phyloP scores from a whole-genome alignment of 1,140 invertebrate genomes.

The Danaus plexippus region DNA sequence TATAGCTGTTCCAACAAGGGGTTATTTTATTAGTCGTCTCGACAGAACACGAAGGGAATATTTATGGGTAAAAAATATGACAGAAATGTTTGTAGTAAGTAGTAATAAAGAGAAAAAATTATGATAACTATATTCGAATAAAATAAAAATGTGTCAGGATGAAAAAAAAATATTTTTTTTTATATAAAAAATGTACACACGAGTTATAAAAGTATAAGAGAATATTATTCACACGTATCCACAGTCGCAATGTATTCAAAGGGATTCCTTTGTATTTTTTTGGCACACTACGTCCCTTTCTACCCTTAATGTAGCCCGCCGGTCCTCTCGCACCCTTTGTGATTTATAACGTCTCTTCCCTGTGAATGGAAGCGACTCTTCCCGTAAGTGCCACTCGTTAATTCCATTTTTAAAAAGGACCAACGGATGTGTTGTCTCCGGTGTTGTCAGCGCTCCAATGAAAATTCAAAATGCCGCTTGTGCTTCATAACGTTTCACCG shows the following conservation, averaged over 20 bases:
- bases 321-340: slow-evolving; percentile 46
- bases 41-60: too few relatives aligned
- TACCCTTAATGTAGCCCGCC: slow-evolving; percentile 21
- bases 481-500: slow-evolving; percentile 38
- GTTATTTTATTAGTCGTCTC: too few relatives aligned
- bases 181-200: slow-evolving; percentile 1
- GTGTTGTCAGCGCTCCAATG: slow-evolving; percentile 49
- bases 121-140: too few relatives aligned
- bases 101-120: too few relatives aligned
- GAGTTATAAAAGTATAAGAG: background rate
- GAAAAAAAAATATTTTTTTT: background rate
- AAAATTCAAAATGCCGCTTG: slow-evolving; percentile 33
- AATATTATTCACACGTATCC: slow-evolving; percentile 11
- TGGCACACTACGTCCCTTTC: slow-evolving; percentile 40
- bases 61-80: too few relatives aligned
- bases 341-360: slow-evolving; percentile 51
- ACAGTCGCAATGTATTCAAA: slow-evolving; percentile 25
- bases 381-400: slow-evolving; percentile 50
- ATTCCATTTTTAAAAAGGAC: slow-evolving; percentile 52
- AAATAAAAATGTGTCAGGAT: background rate
- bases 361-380: slow-evolving; percentile 31
- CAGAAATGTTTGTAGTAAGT: too few relatives aligned
- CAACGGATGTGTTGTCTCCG: slow-evolving; percentile 61
- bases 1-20: too few relatives aligned
- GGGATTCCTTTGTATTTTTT: slow-evolving; percentile 39